These are phyloP conservation scores for Papilio glaucus DNA, from an alignment of 1,140 invertebrate species.

Conservation along the genomic window DNA sequence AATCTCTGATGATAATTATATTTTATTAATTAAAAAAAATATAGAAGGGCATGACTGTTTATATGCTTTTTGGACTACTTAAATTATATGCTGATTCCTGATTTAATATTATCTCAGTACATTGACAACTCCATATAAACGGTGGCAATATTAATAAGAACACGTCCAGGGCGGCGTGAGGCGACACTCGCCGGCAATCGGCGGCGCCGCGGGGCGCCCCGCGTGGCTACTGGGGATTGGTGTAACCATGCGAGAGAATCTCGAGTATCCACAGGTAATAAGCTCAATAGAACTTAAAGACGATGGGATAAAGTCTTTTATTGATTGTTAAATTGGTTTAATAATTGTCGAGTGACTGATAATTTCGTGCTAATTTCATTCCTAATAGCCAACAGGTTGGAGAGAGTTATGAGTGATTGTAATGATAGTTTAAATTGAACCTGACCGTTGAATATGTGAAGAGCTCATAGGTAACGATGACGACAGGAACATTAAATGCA, in stretches of 20 bases:
- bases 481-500: too few relatives aligned
- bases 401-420: too few relatives aligned
- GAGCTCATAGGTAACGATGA: too few relatives aligned
- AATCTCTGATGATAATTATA: too few relatives aligned
- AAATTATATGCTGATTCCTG: too few relatives aligned
- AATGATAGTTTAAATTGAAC: too few relatives aligned
- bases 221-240: constrained; percentile 52
- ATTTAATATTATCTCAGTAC: too few relatives aligned
- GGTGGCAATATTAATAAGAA: background rate
- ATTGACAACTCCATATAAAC: background rate
- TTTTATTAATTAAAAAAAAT: too few relatives aligned
- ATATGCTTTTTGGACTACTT: too few relatives aligned
- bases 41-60: too few relatives aligned
- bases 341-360: too few relatives aligned
- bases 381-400: background rate
- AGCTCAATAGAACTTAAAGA: background rate
- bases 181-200: constrained; percentile 72
- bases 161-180: constrained; percentile 62
- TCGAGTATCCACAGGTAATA: background rate
- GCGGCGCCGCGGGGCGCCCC: constrained; percentile 65
- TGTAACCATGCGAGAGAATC: constrained; percentile 57
- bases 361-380: constrained; percentile 16
- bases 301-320: background rate
- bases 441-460: too few relatives aligned
- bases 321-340: background rate